Evolutionary conservation across 2,113 vertebrate species (phyloP).

Genomic region (Brachirus orientalis): DNA sequence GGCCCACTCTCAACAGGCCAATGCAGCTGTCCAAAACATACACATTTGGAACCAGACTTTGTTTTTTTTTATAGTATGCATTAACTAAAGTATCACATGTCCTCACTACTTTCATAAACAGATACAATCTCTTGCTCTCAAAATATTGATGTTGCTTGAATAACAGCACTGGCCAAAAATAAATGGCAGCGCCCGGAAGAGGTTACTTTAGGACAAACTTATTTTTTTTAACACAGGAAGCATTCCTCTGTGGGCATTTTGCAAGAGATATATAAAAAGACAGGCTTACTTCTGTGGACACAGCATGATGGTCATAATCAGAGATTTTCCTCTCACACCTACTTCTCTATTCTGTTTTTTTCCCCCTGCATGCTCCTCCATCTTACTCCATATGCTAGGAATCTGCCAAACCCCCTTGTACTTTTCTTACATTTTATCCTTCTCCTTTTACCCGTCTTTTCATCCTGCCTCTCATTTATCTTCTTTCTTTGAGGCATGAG

Average conservation of each 20-base stretch:
- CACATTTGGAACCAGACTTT: not conserved
- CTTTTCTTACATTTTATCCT: slow-evolving; percentile 39
- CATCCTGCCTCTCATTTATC: slow-evolving; percentile 56
- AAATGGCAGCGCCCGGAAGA: not conserved
- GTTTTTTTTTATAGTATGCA: slow-evolving; percentile 13
- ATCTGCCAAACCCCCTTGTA: slow-evolving; percentile 25
- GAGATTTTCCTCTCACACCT: not conserved
- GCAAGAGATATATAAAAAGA: not conserved
- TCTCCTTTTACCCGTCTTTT: slow-evolving; percentile 54
- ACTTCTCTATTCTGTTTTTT: slow-evolving; percentile 14
- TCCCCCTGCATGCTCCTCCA: not conserved
- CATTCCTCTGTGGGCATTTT: not conserved
- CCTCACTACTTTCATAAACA: too few relatives aligned
- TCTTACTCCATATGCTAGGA: slow-evolving; percentile 21
- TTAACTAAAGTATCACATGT: slow-evolving; percentile 17
- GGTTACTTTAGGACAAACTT: not conserved
- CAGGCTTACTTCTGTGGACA: not conserved
- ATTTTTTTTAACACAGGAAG: slow-evolving; percentile 1
- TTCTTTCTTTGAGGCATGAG: slow-evolving; percentile 44
- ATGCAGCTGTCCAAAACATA: slow-evolving; percentile 18
- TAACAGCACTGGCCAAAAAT: not conserved
- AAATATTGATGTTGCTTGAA: not conserved
- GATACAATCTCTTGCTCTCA: too few relatives aligned
- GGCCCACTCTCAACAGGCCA: slow-evolving; percentile 31
- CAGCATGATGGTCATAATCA: slow-evolving; percentile 14